A percentile compares a stretch with the other conserved stretches of the same genome.
Evolutionary conservation across 2,888 invertebrate genomes (phyloP).

Genomic region (Megalurothrips usitatus): DNA sequence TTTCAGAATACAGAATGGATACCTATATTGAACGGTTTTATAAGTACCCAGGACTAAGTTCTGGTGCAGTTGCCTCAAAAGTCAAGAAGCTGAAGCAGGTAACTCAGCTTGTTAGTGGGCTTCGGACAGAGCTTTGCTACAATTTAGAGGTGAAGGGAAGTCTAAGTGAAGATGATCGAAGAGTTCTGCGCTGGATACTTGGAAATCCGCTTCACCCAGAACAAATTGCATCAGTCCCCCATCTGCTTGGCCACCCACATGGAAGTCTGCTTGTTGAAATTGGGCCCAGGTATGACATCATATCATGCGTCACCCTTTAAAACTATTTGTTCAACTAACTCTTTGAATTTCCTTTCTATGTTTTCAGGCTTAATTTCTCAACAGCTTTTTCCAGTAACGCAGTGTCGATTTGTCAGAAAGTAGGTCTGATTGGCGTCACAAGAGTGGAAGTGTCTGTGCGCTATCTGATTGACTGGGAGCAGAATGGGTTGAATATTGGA

Average conservation of each 20-base stretch:
- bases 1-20: background rate
- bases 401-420: slow-evolving; percentile 85
- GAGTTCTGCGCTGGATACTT: slow-evolving; percentile 72
- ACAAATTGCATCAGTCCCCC: slow-evolving; percentile 53
- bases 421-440: slow-evolving; percentile 67
- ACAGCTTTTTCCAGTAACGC: slow-evolving; percentile 96
- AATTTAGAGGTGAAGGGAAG: slow-evolving; percentile 63
- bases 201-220: slow-evolving; percentile 63
- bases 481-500: slow-evolving; percentile 37
- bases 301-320: slow-evolving; percentile 18
- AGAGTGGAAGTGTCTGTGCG: slow-evolving; percentile 79
- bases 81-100: slow-evolving; percentile 39
- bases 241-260: slow-evolving; percentile 47
- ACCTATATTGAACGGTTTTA: slow-evolving; percentile 40
- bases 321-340: slow-evolving; percentile 19
- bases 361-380: slow-evolving; percentile 80
- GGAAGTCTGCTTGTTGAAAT: slow-evolving; percentile 68
- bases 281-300: slow-evolving; percentile 67
- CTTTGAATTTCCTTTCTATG: background rate
- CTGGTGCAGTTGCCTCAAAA: slow-evolving; percentile 40
- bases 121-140: slow-evolving; percentile 75
- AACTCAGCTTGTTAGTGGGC: slow-evolving; percentile 45
- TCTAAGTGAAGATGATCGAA: slow-evolving; percentile 57
- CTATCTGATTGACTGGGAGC: slow-evolving; percentile 56
- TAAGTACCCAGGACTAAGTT: slow-evolving; percentile 42